Conservation (phyloP, 2,888 invertebrate species). For the Drosophila cracens region DNA sequence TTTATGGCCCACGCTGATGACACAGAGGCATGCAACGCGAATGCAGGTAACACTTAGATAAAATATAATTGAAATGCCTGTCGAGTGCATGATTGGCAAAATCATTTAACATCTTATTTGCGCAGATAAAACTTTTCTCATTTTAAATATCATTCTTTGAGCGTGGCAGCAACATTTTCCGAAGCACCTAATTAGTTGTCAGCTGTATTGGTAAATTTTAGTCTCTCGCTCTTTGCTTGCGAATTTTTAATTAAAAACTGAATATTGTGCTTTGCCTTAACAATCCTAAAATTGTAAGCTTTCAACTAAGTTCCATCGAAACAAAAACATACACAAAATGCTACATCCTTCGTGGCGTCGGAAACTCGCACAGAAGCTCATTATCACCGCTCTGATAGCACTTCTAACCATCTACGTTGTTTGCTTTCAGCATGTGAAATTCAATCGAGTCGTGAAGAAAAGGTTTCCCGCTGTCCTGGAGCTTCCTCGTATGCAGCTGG, state of each 20-base stretch:
- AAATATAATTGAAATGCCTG: neutral
- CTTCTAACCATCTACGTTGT: neutral
- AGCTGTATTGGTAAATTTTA: neutral
- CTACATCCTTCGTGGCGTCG: slow-evolving; percentile 5
- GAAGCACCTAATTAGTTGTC: neutral
- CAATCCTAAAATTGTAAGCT: neutral
- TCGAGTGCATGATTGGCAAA: neutral
- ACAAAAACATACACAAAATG: slow-evolving; percentile 10
- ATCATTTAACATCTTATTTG: neutral
- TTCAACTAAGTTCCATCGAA: neutral
- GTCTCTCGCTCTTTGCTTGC: neutral
- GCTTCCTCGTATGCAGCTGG: slow-evolving; percentile 22
- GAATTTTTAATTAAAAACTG: neutral
- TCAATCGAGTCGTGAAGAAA: neutral
- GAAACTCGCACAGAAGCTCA: slow-evolving; percentile 1
- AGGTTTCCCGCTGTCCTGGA: neutral
- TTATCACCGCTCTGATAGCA: neutral
- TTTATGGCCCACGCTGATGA: slow-evolving; percentile 64
- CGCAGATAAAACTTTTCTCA: neutral
- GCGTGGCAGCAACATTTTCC: neutral
- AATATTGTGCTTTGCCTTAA: neutral
- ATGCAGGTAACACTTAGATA: neutral
- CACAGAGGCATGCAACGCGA: slow-evolving; percentile 61
- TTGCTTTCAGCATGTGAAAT: neutral
- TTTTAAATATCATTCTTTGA: neutral